phyloP scores from a whole-genome alignment of 1,140 invertebrate genomes.

The Drosophila triauraria region DNA sequence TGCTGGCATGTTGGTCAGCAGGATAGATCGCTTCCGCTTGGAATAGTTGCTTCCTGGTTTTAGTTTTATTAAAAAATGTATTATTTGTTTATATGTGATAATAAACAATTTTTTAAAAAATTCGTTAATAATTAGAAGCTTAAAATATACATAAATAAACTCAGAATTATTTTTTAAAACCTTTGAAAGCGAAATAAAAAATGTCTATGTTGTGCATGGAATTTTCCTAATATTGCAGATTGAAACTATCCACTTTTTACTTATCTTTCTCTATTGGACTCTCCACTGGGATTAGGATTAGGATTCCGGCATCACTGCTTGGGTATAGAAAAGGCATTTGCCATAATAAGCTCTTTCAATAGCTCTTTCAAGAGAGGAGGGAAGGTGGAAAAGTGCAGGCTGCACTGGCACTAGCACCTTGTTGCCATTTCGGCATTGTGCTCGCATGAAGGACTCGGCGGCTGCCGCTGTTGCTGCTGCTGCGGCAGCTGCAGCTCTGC shows the following conservation, averaged over 20 bases:
- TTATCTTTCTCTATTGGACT: not conserved
- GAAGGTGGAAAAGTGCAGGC: slow-evolving; percentile 19
- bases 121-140: not conserved
- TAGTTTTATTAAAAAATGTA: not conserved
- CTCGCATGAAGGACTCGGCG: slow-evolving; percentile 33
- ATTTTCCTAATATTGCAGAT: too few species aligned
- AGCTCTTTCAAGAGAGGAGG: not conserved
- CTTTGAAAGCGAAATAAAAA: not conserved
- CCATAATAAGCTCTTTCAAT: slow-evolving; percentile 44
- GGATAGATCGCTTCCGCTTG: not conserved
- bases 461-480: slow-evolving; percentile 2
- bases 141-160: not conserved
- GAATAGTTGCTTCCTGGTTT: not conserved
- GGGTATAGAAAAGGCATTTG: slow-evolving; percentile 1
- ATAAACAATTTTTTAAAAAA: too few species aligned
- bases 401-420: slow-evolving; percentile 28
- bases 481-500: slow-evolving; percentile 9
- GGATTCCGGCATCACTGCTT: slow-evolving; percentile 14
- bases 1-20: not conserved
- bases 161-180: not conserved
- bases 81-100: not conserved
- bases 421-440: slow-evolving; percentile 43
- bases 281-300: not conserved
- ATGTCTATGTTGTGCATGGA: too few species aligned
- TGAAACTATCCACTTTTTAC: too few species aligned